phyloP scores from a whole-genome alignment of 2,797 vertebrate genomes.

The Micropoecilia bifurca region DNA sequence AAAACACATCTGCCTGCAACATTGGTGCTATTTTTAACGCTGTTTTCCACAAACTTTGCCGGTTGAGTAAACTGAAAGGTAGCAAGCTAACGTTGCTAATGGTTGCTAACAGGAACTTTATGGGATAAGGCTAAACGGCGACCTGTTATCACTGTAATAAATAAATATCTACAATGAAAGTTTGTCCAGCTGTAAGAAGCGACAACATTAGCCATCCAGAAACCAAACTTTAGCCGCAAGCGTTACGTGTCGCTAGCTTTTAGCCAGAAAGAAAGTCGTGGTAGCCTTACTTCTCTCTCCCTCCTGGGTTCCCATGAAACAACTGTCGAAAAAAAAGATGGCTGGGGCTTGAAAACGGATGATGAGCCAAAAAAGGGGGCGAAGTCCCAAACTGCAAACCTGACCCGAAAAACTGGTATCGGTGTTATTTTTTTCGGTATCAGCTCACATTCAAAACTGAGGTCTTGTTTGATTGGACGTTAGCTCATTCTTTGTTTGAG shows the following conservation, averaged over 20 bases:
- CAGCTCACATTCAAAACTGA: constrained; percentile 70
- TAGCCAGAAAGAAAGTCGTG: neutral
- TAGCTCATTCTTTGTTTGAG: constrained; percentile 63
- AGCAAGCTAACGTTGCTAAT: constrained; percentile 50
- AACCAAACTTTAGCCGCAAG: constrained; percentile 28
- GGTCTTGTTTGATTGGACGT: constrained; percentile 73
- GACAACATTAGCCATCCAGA: neutral
- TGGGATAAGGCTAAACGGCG: too few species aligned
- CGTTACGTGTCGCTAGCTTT: constrained; percentile 39
- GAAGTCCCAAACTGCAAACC: neutral
- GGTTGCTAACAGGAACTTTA: neutral
- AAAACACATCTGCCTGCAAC: neutral
- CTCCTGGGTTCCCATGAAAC: constrained; percentile 79
- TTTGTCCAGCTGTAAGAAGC: neutral
- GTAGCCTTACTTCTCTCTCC: constrained; percentile 71
- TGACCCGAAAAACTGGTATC: neutral
- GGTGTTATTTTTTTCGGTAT: constrained; percentile 35
- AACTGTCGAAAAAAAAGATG: constrained; percentile 34
- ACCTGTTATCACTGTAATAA: fast-evolving
- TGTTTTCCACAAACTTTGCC: constrained; percentile 31
- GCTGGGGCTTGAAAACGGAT: constrained; percentile 10
- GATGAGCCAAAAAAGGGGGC: neutral
- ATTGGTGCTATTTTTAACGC: neutral
- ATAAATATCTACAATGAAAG: fast-evolving
- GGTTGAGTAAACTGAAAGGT: constrained; percentile 15